Base-by-base conservation (phyloP, 2,888 invertebrate genomes). In the Oscheius sp. region DNA sequence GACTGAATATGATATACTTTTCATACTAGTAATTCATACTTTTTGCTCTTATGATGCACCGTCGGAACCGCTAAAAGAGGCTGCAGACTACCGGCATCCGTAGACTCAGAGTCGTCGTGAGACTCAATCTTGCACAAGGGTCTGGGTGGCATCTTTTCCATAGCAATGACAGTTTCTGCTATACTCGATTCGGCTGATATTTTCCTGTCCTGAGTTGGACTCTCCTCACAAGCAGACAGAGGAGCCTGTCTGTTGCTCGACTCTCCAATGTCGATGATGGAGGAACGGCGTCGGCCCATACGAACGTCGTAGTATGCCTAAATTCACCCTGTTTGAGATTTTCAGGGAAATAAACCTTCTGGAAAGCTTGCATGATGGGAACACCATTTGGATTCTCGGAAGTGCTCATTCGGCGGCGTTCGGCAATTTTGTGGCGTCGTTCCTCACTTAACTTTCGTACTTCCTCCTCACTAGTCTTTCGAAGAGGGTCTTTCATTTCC, bases 321-420 rank as follows among this genome's bases (percentile, higher is more conserved):
- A 75, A 73, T 37, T n/a, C 4, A 37, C 2, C 21, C 21, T 50
- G 11, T n/a, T 9, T 57, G 29, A 9, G 1, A 66, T 21, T n/a
- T 37, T 35, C 62, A 5, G 29, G n/a, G 60, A n/a, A 10, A 47
- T 10, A 10, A n/a, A 80, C 80, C 77, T 82, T 84, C 32, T 84
- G 79, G 60, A 84, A 84, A 1, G 84, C 84, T 21, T 65, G 68
- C 84, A 84, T 84, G 37, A 84, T 84, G 3, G 84, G 81, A n/a
- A 82, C 76, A 10, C 82, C 82, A 75, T 82, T 82, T 11, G 82
- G 82, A 72, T 78, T 79, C 53, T 80, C 80, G 10, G 70, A 75
- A 5, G 79, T 79, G 47, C 79, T 79, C 47, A 73, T 77, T 21
- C 82, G 59, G 32, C 82, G 48, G n/a, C 76, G 55, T 21, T 82